These are phyloP conservation scores for Apotomis betuletana DNA, from an alignment of 2,888 invertebrate genomes.

Conservation along the genomic window DNA sequence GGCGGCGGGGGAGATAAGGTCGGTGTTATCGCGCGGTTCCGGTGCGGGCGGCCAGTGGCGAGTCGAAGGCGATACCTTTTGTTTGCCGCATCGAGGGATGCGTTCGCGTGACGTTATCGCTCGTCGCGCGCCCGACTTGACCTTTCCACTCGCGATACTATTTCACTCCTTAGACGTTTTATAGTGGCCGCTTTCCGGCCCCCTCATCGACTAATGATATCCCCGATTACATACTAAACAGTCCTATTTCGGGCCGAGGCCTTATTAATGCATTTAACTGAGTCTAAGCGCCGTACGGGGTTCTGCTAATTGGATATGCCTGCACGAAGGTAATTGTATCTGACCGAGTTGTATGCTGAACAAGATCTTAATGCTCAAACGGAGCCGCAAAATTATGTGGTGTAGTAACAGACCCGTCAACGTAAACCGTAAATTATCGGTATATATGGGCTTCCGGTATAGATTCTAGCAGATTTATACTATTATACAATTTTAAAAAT, in stretches of 20 bases:
- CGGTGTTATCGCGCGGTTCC: constrained; percentile 77
- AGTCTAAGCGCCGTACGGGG: constrained; percentile 46
- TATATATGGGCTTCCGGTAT: constrained; percentile 3
- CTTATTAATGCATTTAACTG: constrained; percentile 50
- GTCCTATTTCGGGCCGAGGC: constrained; percentile 39
- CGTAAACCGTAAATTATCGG: neutral
- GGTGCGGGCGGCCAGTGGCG: constrained; percentile 73
- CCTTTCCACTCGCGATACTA: constrained; percentile 77
- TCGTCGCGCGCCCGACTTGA: constrained; percentile 65
- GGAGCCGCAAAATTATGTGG: neutral
- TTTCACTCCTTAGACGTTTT: constrained; percentile 76
- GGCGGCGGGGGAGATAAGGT: constrained; percentile 74
- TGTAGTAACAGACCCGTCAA: neutral
- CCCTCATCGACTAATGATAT: constrained; percentile 61
- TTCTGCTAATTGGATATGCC: constrained; percentile 62
- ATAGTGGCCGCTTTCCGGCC: constrained; percentile 59
- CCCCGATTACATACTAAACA: constrained; percentile 55
- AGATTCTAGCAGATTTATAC: neutral
- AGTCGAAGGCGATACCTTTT: constrained; percentile 81
- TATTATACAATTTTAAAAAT: too few relatives aligned
- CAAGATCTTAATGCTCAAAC: neutral
- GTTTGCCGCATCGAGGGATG: constrained; percentile 80
- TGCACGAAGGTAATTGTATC: constrained; percentile 52
- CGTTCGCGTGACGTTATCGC: constrained; percentile 79
- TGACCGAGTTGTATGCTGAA: constrained; percentile 46